These are phyloP conservation scores for Portunus trituberculatus DNA, from an alignment of 1,140 invertebrate genomes.

Conservation along the genomic window DNA sequence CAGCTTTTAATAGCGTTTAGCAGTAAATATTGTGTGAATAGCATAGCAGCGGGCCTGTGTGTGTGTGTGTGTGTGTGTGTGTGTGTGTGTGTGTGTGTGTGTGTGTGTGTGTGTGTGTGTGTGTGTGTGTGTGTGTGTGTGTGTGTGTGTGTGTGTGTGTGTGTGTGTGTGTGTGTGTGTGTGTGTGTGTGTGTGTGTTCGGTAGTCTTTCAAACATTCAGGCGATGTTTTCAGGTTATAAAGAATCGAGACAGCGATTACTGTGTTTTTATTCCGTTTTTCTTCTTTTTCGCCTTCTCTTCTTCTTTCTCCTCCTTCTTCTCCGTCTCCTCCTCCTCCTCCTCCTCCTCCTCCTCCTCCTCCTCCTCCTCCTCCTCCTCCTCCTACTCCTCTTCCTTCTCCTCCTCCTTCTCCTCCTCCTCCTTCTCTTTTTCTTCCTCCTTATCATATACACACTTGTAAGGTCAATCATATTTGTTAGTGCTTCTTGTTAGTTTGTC, in stretches of 20 bases:
- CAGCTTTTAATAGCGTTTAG: neutral
- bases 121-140: too few relatives aligned
- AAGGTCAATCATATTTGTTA: too few relatives aligned
- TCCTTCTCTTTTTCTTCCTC: too few relatives aligned
- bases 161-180: neutral
- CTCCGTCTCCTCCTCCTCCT: neutral
- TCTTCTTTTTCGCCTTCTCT: neutral
- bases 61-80: neutral
- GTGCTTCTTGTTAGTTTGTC: too few relatives aligned
- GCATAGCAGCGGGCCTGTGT: neutral
- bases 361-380: neutral
- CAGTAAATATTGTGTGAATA: neutral
- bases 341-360: neutral
- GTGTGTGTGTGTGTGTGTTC: too few relatives aligned
- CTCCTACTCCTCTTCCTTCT: neutral
- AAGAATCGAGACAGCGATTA: too few relatives aligned
- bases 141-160: conserved; percentile 20
- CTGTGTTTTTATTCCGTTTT: too few relatives aligned
- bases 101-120: neutral
- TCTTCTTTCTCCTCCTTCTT: neutral
- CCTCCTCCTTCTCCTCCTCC: too few relatives aligned
- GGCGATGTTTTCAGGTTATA: too few relatives aligned
- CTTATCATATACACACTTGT: too few relatives aligned
- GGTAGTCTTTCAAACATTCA: too few relatives aligned
- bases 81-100: conserved; percentile 20